Conservation (phyloP, 2,113 vertebrate genomes). For the Cyprinodon brontotheroides region DNA sequence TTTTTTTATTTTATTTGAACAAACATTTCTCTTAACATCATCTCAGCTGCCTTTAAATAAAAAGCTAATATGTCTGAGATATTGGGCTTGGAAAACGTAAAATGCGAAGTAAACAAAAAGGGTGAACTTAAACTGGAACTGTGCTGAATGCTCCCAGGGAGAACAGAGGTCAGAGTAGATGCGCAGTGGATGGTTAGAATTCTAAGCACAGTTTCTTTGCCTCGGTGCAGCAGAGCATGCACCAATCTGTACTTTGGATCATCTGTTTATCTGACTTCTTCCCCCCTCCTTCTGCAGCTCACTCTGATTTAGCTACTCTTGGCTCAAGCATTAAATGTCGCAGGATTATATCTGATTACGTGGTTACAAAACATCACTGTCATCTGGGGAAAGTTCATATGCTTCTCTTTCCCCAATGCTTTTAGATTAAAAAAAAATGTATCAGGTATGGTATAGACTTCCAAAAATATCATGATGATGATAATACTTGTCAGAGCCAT, state of each 20-base stretch:
- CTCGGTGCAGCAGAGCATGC: slow-evolving; percentile 14
- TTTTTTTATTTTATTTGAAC: background rate
- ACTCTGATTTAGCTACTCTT: slow-evolving; percentile 43
- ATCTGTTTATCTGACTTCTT: slow-evolving; percentile 18
- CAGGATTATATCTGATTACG: slow-evolving; percentile 14
- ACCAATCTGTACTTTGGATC: slow-evolving; percentile 28
- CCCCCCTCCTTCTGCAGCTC: slow-evolving; percentile 5
- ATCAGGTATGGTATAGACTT: background rate
- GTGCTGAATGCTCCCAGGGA: slow-evolving; percentile 1
- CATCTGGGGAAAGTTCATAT: background rate
- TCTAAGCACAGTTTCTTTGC: slow-evolving; percentile 7
- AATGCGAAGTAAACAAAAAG: background rate
- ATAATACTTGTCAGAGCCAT: too few relatives aligned
- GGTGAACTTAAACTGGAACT: slow-evolving; percentile 1
- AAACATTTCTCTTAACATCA: background rate
- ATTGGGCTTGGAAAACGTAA: background rate
- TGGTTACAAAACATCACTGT: background rate
- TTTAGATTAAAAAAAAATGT: background rate
- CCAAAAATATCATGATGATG: background rate
- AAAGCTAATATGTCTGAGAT: background rate
- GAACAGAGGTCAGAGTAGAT: slow-evolving; percentile 8
- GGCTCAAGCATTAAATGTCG: slow-evolving; percentile 14
- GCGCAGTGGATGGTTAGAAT: background rate
- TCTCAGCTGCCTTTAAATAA: background rate
- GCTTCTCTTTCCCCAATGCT: background rate